A percentile compares a stretch with the other conserved stretches of the same genome.
Conservation (phyloP, 2,113 vertebrate species). For the Mungos mungo region DNA sequence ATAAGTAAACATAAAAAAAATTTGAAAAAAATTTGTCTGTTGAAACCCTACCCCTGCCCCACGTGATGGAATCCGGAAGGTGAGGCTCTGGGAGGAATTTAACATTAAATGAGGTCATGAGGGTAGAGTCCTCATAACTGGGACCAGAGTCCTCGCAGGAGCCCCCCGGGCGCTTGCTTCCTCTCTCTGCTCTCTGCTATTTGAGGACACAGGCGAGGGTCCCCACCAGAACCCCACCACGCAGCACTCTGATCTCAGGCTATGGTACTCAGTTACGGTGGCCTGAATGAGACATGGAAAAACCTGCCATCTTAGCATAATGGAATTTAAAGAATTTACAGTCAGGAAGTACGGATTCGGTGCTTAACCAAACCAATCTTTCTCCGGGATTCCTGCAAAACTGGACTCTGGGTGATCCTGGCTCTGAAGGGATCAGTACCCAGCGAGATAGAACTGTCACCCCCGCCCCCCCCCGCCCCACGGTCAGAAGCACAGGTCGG, state of each 20-base stretch:
- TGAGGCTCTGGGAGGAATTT: neutral
- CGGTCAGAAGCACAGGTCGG: neutral
- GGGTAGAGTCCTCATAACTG: neutral
- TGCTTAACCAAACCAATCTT: neutral
- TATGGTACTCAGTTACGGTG: neutral
- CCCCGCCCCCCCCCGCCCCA: too few species aligned
- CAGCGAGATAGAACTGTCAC: neutral
- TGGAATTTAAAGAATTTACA: neutral
- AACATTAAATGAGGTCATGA: neutral
- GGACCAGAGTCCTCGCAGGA: neutral
- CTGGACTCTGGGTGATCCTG: neutral
- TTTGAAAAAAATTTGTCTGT: neutral
- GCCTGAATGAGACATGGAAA: neutral
- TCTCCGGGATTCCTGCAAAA: neutral
- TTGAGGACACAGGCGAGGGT: neutral
- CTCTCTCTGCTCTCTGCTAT: neutral
- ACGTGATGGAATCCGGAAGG: neutral
- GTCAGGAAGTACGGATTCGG: accelerated
- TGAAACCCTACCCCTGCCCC: neutral
- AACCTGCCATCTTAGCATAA: neutral
- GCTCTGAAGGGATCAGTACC: neutral
- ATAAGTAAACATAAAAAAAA: too few species aligned
- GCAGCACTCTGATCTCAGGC: neutral
- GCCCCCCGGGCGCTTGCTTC: neutral
- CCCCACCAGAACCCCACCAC: neutral